Base-by-base conservation (phyloP, 2,113 vertebrate species). In the Amphiprion ocellaris region DNA sequence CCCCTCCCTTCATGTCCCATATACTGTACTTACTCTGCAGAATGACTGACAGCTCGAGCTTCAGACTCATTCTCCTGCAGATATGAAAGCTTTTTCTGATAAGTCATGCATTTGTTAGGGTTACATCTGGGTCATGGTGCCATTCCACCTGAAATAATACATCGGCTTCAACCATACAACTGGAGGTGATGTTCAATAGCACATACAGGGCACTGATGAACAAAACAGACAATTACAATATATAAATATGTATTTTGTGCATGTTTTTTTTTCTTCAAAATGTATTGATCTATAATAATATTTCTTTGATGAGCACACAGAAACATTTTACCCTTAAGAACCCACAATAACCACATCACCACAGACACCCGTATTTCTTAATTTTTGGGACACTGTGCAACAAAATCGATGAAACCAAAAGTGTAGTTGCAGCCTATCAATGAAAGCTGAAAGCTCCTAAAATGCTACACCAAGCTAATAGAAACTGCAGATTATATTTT, bases 71-170 rank as follows among this genome's bases (percentile, higher is more conserved):
- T 86, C 82, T 86, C 26, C 23, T 69, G 59, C 78, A 69, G 7
- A 81, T 73, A 69, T 2, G 63, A 71, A 80, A 17, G 64, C 65
- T 55, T 64, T 75, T n/a, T 62, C 41, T 84, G 71, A 82, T 24
- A 74, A 76, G 75, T 79, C 49, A 11, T 66, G 65, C 3, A 23
- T 75, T 70, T 68, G 58, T 63, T 14, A 33, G 24, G 59, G 66
- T 85, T 74, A 74, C 72, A 84, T 84, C 71, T 77, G 82, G 89
- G 85, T 89, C 84, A 81, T 7, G 11, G 63, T 52, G 67, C 21
- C 62, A 7, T 67, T n/a, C 62, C 75, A 69, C 79, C 9, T 60
- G 50, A 78, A 52, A 64, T 67, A 41, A 83, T 61, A 21, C 24
- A 12, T 55, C 46, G 14, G 33, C 61, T 63, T 69, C 74, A 30